These are phyloP conservation scores for Saiga tatarica DNA, from an alignment of 2,113 vertebrate genomes.

Conservation along the genomic window DNA sequence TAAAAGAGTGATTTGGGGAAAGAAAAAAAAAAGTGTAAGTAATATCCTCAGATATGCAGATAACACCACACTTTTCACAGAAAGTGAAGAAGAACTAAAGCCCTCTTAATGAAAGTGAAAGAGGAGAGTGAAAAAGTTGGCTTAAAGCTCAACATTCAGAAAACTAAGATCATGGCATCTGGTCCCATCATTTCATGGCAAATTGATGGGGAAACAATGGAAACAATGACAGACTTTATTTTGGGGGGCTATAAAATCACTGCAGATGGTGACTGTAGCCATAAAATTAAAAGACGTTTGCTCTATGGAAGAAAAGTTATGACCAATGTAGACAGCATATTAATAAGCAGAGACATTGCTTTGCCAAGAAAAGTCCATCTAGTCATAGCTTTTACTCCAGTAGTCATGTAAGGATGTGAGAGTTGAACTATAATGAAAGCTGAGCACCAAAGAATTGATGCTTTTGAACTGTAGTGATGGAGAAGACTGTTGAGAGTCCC, in stretches of 20 bases:
- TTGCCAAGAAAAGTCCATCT: not conserved
- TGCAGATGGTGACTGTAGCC: not conserved
- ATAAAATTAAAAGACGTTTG: not conserved
- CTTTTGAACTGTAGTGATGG: not conserved
- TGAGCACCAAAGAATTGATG: not conserved
- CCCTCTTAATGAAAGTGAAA: not conserved
- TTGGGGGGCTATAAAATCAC: not conserved
- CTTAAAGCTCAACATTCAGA: not conserved
- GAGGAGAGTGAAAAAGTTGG: not conserved
- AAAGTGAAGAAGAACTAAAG: not conserved
- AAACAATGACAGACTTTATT: not conserved
- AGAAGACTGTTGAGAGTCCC: not conserved
- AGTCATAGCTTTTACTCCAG: not conserved
- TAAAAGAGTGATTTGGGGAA: not conserved
- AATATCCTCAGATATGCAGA: not conserved
- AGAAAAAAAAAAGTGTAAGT: not conserved
- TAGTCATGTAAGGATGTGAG: not conserved
- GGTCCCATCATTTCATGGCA: not conserved
- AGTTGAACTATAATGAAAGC: not conserved
- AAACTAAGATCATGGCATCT: not conserved
- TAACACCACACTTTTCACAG: not conserved
- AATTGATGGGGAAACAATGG: not conserved
- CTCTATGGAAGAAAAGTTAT: not conserved
- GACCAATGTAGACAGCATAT: not conserved
- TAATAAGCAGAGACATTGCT: not conserved